phyloP scores from a whole-genome alignment of 2,113 vertebrate species.

The Thermophis baileyi region DNA sequence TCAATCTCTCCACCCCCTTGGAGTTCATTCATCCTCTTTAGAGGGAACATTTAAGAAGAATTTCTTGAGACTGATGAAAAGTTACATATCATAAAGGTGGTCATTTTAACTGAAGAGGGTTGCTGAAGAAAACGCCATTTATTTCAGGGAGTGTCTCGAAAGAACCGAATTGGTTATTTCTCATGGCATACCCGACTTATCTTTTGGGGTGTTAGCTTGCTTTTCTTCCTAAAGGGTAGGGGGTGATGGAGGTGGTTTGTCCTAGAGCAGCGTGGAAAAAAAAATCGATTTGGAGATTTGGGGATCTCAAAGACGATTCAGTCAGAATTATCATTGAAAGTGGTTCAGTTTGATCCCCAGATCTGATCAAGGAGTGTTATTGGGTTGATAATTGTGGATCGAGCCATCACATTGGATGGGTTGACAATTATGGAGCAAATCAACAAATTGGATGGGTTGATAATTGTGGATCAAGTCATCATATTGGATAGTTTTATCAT shows the following conservation, averaged over 20 bases:
- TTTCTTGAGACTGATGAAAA: neutral
- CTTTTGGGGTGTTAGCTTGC: neutral
- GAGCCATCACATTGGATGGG: neutral
- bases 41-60: neutral
- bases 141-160: neutral
- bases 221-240: neutral
- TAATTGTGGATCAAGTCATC: neutral
- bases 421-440: neutral
- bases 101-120: neutral
- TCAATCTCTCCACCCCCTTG: neutral
- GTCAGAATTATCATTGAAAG: neutral
- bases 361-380: neutral
- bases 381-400: neutral
- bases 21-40: neutral
- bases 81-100: neutral
- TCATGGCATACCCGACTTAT: neutral
- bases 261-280: neutral
- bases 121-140: neutral
- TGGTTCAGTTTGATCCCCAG: neutral
- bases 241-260: neutral
- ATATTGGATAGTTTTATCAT: too few species aligned
- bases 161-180: neutral
- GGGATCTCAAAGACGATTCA: neutral
- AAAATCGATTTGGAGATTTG: neutral
- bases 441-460: neutral